A percentile compares a stretch with the other conserved stretches of the same genome.
phyloP scores from a whole-genome alignment of 30 jellyfish, hydroid and myxozoan species.

The Catostylus mosaicus region DNA sequence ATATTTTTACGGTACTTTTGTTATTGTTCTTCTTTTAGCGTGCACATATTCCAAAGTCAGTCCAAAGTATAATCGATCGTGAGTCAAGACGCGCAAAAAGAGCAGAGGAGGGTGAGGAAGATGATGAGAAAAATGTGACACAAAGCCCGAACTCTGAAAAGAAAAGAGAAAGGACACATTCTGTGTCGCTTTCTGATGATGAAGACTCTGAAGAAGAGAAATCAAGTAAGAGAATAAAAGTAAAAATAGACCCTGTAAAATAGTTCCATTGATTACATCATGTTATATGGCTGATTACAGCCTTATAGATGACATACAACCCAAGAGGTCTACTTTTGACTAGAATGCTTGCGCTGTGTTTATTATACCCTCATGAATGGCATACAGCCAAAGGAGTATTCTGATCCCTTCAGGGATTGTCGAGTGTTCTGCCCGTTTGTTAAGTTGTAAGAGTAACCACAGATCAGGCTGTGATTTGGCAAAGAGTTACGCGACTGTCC shows the following conservation, averaged over 20 bases:
- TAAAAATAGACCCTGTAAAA: constrained; percentile 32
- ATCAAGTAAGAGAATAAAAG: constrained; percentile 39
- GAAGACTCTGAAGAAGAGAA: constrained; percentile 67
- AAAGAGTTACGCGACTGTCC: too few relatives aligned
- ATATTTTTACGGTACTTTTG: too few relatives aligned
- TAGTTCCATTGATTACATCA: background rate
- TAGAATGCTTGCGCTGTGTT: too few relatives aligned
- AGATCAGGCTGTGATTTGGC: too few relatives aligned
- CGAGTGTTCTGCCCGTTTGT: too few relatives aligned
- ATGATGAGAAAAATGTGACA: constrained; percentile 24
- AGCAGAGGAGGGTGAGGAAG: constrained; percentile 19
- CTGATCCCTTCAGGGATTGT: too few relatives aligned
- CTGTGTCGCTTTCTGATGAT: constrained; percentile 68
- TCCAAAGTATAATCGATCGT: constrained; percentile 85
- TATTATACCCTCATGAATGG: too few relatives aligned
- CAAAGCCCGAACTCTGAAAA: constrained; percentile 40
- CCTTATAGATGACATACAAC: too few relatives aligned
- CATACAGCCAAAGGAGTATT: too few relatives aligned
- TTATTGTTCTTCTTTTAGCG: constrained; percentile 68
- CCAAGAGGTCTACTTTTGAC: too few relatives aligned
- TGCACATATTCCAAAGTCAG: constrained; percentile 91
- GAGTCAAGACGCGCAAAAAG: constrained; percentile 63
- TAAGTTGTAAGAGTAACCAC: too few relatives aligned
- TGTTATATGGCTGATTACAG: background rate
- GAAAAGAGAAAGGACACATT: constrained; percentile 37